Base-by-base conservation (phyloP, 2,888 invertebrate genomes). In the Epiblema foenella region DNA sequence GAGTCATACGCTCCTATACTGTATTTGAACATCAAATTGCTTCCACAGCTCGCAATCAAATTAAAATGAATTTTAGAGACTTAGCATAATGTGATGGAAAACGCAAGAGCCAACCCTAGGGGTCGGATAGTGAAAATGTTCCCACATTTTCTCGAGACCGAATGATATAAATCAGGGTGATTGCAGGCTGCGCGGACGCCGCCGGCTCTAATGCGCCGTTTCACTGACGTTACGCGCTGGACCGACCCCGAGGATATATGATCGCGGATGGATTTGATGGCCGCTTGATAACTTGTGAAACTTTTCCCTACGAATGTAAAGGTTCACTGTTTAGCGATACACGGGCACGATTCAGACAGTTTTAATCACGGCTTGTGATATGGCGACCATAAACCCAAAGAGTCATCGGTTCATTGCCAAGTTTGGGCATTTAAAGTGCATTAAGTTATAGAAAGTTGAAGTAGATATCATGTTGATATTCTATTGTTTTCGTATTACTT, bases 141-240 rank as follows among this genome's bases (percentile, higher is more conserved):
- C 91, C 89, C 91, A 91, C 91, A 91, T 93, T 93, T 93, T 93
- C 93, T 92, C 85, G 84, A 78, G 80, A 77, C 77, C 80, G 82
- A 91, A 93, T 93, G 88, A 91, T 93, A 93, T 91, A 91, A 88
- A 93, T 93, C 92, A 91, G 91, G 86, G 85, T 84, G 88, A 93
- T 93, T 91, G 87, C 85, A 83, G 85, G 88, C 87, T 89, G 84
- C 77, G 84, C 78, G 65, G 81, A 79, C 84, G 91, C 91, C 88
- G 83, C 85, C 80, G 91, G 91, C 91, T 73, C 80, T 93, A 93
- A 93, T 93, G 81, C 86, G 79, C 79, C 83, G 88, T 87, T 93
- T 93, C 93, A 91, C 93, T 92, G 83, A 85, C 83, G 92, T 88
- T 90, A 90, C 90, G 90, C 91, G 83, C 90, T 85, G 85, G 76